Evolutionary conservation across 2,888 invertebrate genomes (phyloP).

Genomic region (Leptinotarsa tumamoca): DNA sequence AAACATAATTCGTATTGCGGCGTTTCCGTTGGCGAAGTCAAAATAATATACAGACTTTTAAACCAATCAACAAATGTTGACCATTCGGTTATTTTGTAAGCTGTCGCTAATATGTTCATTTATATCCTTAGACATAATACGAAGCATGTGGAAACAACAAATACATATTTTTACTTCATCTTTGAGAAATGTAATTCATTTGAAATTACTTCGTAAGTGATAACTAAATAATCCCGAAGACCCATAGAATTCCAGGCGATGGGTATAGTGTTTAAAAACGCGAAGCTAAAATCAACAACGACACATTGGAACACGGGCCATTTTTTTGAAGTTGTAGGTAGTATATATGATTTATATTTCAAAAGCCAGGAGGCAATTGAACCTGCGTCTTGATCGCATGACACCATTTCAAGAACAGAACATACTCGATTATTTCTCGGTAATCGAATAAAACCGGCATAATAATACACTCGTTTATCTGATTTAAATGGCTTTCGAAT

Average conservation of each 20-base stretch:
- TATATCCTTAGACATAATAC: conserved; percentile 1
- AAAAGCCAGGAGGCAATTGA: conserved; percentile 39
- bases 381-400: conserved; percentile 36
- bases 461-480: conserved; percentile 37
- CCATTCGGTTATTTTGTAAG: not conserved
- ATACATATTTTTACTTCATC: conserved; percentile 2
- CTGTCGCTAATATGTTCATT: conserved; percentile 3
- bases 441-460: conserved; percentile 30
- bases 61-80: not conserved
- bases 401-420: conserved; percentile 41
- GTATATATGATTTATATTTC: conserved; percentile 37
- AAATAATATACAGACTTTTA: not conserved
- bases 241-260: conserved; percentile 28
- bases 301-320: conserved; percentile 41
- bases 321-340: conserved; percentile 15
- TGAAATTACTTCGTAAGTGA: not conserved
- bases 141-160: conserved; percentile 15
- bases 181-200: not conserved
- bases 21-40: conserved; percentile 2
- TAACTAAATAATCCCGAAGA: not conserved
- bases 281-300: conserved; percentile 44
- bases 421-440: conserved; percentile 32
- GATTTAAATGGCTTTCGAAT: conserved; percentile 34
- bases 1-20: not conserved
- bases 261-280: conserved; percentile 38